Conservation (phyloP, 2,113 vertebrate species). For the Numenius arquata region DNA sequence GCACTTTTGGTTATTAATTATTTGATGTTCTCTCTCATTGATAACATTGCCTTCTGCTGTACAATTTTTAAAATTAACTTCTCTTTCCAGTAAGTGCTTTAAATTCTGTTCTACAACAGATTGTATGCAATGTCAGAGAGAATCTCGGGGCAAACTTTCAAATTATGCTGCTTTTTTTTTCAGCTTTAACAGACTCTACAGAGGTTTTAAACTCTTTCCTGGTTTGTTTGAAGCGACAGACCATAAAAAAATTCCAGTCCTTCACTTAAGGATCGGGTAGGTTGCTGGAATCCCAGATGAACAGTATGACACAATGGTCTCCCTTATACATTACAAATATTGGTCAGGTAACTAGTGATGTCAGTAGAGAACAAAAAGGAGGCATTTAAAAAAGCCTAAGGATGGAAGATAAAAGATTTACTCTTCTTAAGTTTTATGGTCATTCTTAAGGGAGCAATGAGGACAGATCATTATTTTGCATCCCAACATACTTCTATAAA, state of each 20-base stretch:
- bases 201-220: not conserved
- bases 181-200: not conserved
- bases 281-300: not conserved
- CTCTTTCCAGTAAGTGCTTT: not conserved
- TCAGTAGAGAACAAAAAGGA: not conserved
- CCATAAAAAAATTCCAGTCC: not conserved
- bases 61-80: not conserved
- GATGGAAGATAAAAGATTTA: not conserved
- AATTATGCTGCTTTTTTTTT: not conserved
- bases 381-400: not conserved
- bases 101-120: not conserved
- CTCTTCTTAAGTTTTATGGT: not conserved
- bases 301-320: rapidly evolving
- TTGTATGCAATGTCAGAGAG: not conserved
- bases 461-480: not conserved
- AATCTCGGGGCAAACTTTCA: not conserved
- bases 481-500: not conserved
- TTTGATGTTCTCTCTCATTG: not conserved
- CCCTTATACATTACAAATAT: not conserved
- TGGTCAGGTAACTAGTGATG: not conserved
- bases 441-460: not conserved
- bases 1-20: not conserved
- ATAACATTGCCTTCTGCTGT: not conserved
- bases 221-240: not conserved
- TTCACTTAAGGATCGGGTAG: not conserved